Evolutionary conservation across 2,113 vertebrate species (phyloP).

Genomic region (Fulmarus glacialis): DNA sequence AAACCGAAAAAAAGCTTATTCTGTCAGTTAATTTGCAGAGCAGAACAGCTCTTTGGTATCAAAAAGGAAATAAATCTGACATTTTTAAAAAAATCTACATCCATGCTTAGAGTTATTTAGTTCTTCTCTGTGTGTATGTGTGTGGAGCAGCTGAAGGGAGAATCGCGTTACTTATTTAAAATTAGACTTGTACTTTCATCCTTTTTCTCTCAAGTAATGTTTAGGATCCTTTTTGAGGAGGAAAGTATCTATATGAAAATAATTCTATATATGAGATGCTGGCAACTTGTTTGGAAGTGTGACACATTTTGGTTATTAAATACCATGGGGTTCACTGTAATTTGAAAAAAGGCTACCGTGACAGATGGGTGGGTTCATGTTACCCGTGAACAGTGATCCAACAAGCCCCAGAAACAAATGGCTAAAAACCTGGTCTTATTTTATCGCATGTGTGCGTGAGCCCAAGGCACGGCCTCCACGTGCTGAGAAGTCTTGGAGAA

Average conservation of each 20-base stretch:
- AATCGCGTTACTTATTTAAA: neutral
- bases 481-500: neutral
- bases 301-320: neutral
- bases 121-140: neutral
- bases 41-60: neutral
- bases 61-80: neutral
- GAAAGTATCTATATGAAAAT: neutral
- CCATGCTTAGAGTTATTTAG: neutral
- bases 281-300: neutral
- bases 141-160: neutral
- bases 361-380: neutral
- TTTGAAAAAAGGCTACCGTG: neutral
- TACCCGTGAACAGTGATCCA: neutral
- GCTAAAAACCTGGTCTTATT: neutral
- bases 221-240: neutral
- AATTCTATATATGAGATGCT: neutral
- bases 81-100: neutral
- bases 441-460: accelerated
- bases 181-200: neutral
- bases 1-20: neutral
- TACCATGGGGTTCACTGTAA: neutral
- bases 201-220: neutral
- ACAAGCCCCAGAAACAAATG: neutral
- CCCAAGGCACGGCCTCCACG: neutral
- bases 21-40: neutral